Conservation (phyloP, 2,113 vertebrate species). For the Chlorodrepanis virens region DNA sequence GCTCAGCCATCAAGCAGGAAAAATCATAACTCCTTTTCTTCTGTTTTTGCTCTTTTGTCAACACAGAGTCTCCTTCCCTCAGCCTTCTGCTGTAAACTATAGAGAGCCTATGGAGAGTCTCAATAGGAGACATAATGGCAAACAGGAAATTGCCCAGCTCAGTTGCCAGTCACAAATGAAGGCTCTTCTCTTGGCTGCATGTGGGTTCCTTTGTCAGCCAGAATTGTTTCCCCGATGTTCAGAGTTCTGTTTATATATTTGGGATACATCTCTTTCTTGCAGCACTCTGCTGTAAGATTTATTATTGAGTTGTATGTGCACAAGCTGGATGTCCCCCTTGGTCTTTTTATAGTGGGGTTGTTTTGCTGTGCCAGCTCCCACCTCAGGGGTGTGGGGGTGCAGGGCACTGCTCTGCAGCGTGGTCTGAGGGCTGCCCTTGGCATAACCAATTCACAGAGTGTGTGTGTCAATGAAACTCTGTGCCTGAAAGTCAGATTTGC, state of each 20-base stretch:
- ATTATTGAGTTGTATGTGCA: neutral
- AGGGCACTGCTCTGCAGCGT: neutral
- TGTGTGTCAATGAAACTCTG: neutral
- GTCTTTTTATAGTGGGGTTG: neutral
- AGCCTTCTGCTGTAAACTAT: neutral
- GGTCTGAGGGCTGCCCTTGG: neutral
- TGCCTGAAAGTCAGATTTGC: neutral
- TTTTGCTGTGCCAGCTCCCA: neutral
- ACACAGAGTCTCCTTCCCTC: neutral
- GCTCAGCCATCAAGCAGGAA: conserved; percentile 50
- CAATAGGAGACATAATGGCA: neutral
- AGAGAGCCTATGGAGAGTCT: neutral
- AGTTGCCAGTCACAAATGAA: neutral
- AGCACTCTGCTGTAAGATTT: neutral
- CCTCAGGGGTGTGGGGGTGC: neutral
- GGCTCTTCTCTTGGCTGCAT: neutral
- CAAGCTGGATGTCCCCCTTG: neutral
- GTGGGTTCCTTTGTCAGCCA: neutral
- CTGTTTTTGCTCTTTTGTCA: conserved; percentile 39
- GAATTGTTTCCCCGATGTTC: neutral
- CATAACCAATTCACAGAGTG: neutral
- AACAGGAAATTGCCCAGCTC: conserved; percentile 1
- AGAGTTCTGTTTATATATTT: neutral
- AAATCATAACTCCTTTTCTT: conserved; percentile 58
- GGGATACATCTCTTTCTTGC: neutral